Percentiles rank a stretch among this genome's conserved stretches.
These are phyloP conservation scores for Tilapia sparmanii DNA, from an alignment of 2,113 vertebrate genomes.

Conservation along the genomic window DNA sequence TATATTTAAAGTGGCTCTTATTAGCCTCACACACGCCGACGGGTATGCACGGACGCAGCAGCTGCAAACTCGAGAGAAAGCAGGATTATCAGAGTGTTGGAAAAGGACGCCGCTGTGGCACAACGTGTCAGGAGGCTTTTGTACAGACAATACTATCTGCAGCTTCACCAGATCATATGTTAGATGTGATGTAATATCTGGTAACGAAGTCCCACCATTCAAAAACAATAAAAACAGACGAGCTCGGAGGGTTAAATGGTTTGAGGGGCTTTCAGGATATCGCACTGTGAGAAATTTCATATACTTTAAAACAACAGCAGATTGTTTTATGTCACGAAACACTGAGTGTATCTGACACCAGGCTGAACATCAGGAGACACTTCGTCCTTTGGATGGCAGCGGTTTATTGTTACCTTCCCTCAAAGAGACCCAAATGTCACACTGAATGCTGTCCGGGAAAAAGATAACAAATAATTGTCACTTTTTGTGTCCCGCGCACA, in stretches of 20 bases:
- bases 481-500: background rate
- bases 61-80: background rate
- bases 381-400: background rate
- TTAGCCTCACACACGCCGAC: rapidly evolving
- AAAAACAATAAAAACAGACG: background rate
- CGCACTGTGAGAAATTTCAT: rapidly evolving
- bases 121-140: background rate
- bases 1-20: background rate
- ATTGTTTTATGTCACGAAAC: background rate
- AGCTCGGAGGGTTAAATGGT: background rate
- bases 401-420: background rate
- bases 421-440: slow-evolving; percentile 14
- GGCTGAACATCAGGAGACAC: background rate
- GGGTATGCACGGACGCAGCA: background rate
- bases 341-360: background rate
- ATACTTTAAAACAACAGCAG: background rate
- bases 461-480: background rate
- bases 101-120: background rate
- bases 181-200: background rate
- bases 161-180: background rate
- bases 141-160: background rate
- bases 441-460: background rate
- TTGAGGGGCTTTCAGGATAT: background rate
- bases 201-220: background rate
- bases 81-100: rapidly evolving